A percentile compares a stretch with the other conserved stretches of the same genome.
These are phyloP conservation scores for Malurus cyaneus DNA, from an alignment of 2,113 vertebrate species.

Conservation along the genomic window DNA sequence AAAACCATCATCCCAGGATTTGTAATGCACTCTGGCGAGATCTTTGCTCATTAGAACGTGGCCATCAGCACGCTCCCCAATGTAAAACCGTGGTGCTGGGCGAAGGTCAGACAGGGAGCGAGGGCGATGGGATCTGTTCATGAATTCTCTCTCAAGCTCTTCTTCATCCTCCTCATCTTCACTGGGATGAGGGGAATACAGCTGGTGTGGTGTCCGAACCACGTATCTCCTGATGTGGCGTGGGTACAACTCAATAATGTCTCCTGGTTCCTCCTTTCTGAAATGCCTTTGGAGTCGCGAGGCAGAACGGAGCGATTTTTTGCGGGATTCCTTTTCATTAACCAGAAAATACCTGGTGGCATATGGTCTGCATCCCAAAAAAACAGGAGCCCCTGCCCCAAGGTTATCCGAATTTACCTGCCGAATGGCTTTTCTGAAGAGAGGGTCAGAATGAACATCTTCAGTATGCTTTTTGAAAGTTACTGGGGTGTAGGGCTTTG, in stretches of 20 bases:
- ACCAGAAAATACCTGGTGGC: constrained; percentile 82
- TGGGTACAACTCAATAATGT: constrained; percentile 81
- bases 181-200: constrained; percentile 77
- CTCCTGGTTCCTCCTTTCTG: constrained; percentile 72
- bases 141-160: constrained; percentile 41
- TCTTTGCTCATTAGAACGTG: constrained; percentile 59
- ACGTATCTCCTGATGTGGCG: constrained; percentile 72
- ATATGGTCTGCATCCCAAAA: constrained; percentile 67
- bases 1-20: constrained; percentile 66
- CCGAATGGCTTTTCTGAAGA: constrained; percentile 78
- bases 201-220: constrained; percentile 52
- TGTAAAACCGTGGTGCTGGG: constrained; percentile 78
- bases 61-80: constrained; percentile 71
- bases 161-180: constrained; percentile 82
- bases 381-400: constrained; percentile 53
- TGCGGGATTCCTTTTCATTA: constrained; percentile 80
- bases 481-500: constrained; percentile 67
- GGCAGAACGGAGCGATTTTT: constrained; percentile 73
- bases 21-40: constrained; percentile 43
- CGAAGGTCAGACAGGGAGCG: constrained; percentile 81
- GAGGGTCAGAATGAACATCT: constrained; percentile 79
- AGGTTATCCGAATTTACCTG: constrained; percentile 61
- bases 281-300: constrained; percentile 80
- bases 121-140: constrained; percentile 66
- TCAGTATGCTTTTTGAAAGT: constrained; percentile 60